Evolutionary conservation across 2,113 vertebrate genomes (phyloP), one percentile per base, ranked within the genome.

Genomic region (Microcebus griseorufus): DNA sequence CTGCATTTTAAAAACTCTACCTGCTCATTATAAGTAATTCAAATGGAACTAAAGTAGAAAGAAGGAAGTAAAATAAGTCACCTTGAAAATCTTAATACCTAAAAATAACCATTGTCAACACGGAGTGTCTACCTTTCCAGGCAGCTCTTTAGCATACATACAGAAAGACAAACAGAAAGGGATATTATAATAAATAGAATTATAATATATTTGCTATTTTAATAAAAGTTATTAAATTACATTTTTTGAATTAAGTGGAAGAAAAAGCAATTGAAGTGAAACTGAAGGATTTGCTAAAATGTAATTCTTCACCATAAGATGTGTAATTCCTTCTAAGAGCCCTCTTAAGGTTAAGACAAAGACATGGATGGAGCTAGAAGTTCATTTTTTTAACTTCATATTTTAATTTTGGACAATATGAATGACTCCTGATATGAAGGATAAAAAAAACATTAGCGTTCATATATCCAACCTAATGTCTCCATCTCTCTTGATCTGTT

Each of bases 11-110:
- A 51, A 94, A 94, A 88, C 45, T 18, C 32, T 88, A 39, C 67
- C n/a, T 93, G 53, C 72, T 95, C 86, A 88, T 64, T 95, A 90
- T 76, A 95, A 90, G 88, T 55, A 95, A 88, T 91, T 95, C 85
- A 94, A 93, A 78, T 0, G 16, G 12, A 81, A 53, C 22, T 60
- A 51, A 87, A 76, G 69, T 82, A 53, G 39, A 73, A 76, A 85
- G 94, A 80, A 75, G 78, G 64, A 91, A 82, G 73, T 69, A 70
- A 85, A 93, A 58, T 29, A 76, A 93, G 84, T 84, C 88, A 69
- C 25, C 29, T 86, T 9, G 25, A 67, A 84, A 69, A 95, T 80
- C 75, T 94, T 64, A 83, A n/a, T 29, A 73, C 51, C 60, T 96
- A 95, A 95, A 96, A 93, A 92, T 95, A 95, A 29, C 51, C n/a